Evolutionary conservation across 1,140 invertebrate genomes (phyloP).

Genomic region (Drosophila azteca): DNA sequence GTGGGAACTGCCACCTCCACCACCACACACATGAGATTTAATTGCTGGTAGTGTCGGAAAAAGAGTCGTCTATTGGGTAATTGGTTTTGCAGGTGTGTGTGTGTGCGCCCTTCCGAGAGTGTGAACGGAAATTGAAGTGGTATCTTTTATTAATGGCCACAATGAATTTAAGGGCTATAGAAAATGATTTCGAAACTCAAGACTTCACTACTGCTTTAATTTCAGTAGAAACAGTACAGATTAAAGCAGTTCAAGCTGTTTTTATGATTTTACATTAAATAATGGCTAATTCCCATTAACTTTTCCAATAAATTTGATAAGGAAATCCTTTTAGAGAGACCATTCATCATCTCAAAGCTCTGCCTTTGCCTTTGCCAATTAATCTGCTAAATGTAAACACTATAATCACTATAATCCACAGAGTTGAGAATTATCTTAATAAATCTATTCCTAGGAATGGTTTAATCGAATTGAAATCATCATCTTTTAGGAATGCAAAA

Average conservation of each 20-base stretch:
- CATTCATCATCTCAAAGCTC: background rate
- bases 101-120: constrained; percentile 18
- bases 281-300: too few species aligned
- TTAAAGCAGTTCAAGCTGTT: too few species aligned
- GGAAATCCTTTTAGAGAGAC: too few species aligned
- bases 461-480: background rate
- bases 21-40: constrained; percentile 41
- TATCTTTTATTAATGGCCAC: constrained; percentile 3
- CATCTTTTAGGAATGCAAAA: constrained; percentile 93
- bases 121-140: constrained; percentile 26
- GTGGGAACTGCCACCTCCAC: background rate
- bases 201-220: too few species aligned
- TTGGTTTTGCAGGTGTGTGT: constrained; percentile 50
- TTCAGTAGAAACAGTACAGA: too few species aligned
- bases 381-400: background rate
- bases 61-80: constrained; percentile 44
- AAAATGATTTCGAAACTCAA: background rate
- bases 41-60: constrained; percentile 46
- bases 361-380: background rate
- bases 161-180: constrained; percentile 21
- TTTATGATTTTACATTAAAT: too few species aligned
- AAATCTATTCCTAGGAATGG: background rate
- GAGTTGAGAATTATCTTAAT: too few species aligned
- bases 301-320: too few species aligned
- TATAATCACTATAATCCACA: too few species aligned